A percentile compares a stretch with the other conserved stretches of the same genome.
Conservation (phyloP, 2,113 vertebrate species). For the Noctilio leporinus region DNA sequence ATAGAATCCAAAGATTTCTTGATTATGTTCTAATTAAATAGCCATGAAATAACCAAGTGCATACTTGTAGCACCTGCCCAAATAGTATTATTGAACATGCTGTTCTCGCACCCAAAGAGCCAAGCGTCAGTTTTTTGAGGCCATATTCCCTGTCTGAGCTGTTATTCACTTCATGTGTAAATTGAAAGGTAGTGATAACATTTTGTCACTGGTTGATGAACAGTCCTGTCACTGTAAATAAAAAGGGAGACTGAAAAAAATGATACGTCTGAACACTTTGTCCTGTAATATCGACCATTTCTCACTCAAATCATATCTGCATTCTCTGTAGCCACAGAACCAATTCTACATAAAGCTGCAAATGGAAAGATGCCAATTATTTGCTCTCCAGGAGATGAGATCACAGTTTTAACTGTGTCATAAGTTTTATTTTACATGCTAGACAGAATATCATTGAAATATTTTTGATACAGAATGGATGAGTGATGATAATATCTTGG, state of each 20-base stretch:
- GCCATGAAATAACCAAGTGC: neutral
- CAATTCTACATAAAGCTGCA: neutral
- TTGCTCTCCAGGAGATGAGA: neutral
- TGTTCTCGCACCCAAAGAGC: neutral
- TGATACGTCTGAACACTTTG: neutral
- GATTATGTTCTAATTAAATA: conserved; percentile 13
- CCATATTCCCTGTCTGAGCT: neutral
- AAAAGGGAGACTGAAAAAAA: neutral
- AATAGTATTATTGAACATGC: neutral
- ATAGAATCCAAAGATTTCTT: neutral
- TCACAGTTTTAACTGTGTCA: neutral
- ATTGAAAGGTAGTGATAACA: conserved; percentile 20
- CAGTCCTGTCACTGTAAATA: neutral
- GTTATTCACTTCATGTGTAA: neutral
- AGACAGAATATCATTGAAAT: conserved; percentile 8
- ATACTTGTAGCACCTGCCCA: neutral
- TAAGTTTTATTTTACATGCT: conserved; percentile 24
- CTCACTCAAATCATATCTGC: neutral
- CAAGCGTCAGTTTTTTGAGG: neutral
- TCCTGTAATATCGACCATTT: neutral
- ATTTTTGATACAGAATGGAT: neutral
- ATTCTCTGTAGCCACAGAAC: neutral
- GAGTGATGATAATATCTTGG: neutral
- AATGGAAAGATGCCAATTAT: neutral
- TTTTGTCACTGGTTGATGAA: conserved; percentile 14